Percentiles rank a stretch among this genome's conserved stretches.
Evolutionary conservation across 2,113 vertebrate genomes (phyloP).

Genomic region (Gymnobelideus leadbeateri): DNA sequence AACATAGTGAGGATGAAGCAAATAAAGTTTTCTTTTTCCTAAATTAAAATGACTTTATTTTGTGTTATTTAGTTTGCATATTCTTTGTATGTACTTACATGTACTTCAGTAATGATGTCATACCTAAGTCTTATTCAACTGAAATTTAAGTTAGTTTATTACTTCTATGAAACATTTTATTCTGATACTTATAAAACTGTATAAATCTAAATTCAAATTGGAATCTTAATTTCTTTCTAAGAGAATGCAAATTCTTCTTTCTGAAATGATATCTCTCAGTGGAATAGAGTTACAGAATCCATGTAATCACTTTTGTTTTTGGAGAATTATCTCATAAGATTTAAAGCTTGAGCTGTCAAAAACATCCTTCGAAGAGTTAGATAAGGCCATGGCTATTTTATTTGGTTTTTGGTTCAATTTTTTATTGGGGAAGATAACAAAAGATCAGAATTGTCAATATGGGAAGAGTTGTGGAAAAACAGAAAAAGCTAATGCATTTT

Average conservation of each 20-base stretch:
- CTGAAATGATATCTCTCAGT: neutral
- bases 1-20: neutral
- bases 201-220: slow-evolving; percentile 45
- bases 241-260: neutral
- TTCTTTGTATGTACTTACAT: neutral
- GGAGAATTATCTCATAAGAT: neutral
- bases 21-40: neutral
- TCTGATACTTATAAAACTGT: neutral
- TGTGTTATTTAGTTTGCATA: neutral
- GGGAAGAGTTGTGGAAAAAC: neutral
- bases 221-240: neutral
- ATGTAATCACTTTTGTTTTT: neutral
- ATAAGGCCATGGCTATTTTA: neutral
- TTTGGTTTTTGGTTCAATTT: neutral
- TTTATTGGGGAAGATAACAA: neutral
- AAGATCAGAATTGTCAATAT: neutral
- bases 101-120: neutral
- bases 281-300: neutral
- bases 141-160: neutral
- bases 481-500: too few relatives aligned
- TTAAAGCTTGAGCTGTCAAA: neutral
- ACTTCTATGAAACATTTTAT: neutral
- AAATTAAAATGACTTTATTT: neutral
- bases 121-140: neutral
- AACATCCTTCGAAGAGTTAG: fast-evolving